These are phyloP conservation scores for Dendroctonus ponderosae DNA, from an alignment of 1,140 invertebrate species.

Conservation along the genomic window DNA sequence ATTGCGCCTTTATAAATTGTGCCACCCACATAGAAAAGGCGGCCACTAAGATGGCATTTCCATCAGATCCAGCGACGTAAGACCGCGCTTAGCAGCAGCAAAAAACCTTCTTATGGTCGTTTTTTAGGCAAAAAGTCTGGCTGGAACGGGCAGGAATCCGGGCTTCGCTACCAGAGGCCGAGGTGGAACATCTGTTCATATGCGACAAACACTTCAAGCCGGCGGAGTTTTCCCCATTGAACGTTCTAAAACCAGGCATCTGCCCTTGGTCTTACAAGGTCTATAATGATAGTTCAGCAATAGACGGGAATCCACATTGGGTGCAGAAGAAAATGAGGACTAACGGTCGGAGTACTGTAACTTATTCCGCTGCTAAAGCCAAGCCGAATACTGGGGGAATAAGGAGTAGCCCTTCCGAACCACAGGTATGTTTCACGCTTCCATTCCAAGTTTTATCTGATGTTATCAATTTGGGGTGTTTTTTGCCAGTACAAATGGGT, in stretches of 20 bases:
- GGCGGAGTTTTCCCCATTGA: not conserved
- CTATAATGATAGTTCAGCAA: not conserved
- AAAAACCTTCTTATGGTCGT: not conserved
- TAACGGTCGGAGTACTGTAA: no score
- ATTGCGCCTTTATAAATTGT: slow-evolving; percentile 16
- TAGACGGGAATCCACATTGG: not conserved
- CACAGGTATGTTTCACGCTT: no score
- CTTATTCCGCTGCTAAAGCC: no score
- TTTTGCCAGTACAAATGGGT: no score
- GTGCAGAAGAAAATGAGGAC: not conserved
- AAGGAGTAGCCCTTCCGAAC: no score
- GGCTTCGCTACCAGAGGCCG: not conserved
- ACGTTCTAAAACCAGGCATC: not conserved
- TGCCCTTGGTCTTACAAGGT: not conserved
- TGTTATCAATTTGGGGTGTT: no score
- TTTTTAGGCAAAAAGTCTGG: slow-evolving; percentile 4
- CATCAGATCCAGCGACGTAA: slow-evolving; percentile 4
- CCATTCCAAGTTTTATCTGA: no score
- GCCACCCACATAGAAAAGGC: not conserved
- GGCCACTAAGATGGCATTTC: not conserved
- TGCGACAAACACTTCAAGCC: slow-evolving; percentile 7
- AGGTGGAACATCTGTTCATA: slow-evolving; percentile 1
- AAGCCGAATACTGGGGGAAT: no score
- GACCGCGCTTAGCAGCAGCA: not conserved
- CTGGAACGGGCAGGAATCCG: not conserved